A percentile compares a stretch with the other conserved stretches of the same genome.
Conservation (phyloP, 2,888 invertebrate species). For the Agrotis clavis region DNA sequence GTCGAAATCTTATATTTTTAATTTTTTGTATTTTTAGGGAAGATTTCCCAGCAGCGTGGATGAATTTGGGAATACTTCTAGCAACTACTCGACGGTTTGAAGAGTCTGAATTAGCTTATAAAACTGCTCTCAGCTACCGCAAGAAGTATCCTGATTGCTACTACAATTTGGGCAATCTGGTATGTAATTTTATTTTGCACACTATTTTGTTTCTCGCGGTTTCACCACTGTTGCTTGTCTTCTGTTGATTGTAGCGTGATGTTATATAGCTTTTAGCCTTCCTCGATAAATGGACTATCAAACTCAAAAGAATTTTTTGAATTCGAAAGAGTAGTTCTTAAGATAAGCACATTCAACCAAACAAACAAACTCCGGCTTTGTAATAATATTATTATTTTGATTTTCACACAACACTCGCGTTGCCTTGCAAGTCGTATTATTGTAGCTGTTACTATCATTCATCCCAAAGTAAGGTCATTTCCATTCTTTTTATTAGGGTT, state of each 20-base stretch:
- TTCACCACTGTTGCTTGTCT: too few species aligned
- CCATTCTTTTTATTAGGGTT: not conserved
- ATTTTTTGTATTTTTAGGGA: conserved; percentile 85
- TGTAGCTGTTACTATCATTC: not conserved
- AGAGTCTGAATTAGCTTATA: conserved; percentile 95
- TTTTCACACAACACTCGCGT: not conserved
- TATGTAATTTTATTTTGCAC: conserved; percentile 78
- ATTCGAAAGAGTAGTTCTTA: too few species aligned
- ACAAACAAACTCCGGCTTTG: too few species aligned
- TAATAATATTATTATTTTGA: too few species aligned
- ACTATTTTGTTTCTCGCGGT: too few species aligned
- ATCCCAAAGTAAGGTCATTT: not conserved
- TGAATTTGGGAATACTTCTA: conserved; percentile 98
- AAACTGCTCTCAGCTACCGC: conserved; percentile 94
- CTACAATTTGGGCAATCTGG: conserved; percentile 98
- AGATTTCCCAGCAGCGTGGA: conserved; percentile 99
- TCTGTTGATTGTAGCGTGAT: too few species aligned
- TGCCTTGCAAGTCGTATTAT: not conserved
- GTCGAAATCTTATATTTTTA: too few species aligned
- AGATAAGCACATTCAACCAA: too few species aligned
- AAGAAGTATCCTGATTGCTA: conserved; percentile 97
- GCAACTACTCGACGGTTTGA: conserved; percentile 93
- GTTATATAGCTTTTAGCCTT: too few species aligned
- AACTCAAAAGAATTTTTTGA: too few species aligned
- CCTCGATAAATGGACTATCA: too few species aligned